These are phyloP conservation scores for Apis dorsata DNA, from an alignment of 1,140 invertebrate genomes.

Conservation along the genomic window DNA sequence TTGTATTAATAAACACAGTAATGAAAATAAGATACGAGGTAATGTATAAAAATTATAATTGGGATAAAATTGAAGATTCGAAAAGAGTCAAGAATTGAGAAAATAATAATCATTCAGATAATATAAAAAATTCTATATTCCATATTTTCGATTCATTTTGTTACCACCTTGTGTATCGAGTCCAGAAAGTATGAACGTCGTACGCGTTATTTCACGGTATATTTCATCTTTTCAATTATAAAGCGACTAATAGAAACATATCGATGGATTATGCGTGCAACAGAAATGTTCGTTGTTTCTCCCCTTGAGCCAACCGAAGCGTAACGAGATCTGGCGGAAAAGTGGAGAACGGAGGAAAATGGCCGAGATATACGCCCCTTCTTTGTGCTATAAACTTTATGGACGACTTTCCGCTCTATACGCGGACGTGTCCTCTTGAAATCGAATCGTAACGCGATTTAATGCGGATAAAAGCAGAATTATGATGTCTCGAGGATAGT, in stretches of 20 bases:
- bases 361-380: background rate
- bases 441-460: slow-evolving; percentile 15
- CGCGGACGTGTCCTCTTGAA: background rate
- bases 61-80: too few species aligned
- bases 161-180: too few species aligned
- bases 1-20: too few species aligned
- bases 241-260: background rate
- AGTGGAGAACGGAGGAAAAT: background rate
- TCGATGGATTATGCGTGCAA: background rate
- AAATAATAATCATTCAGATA: too few species aligned
- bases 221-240: background rate
- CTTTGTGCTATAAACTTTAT: slow-evolving; percentile 26
- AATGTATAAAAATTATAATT: too few species aligned
- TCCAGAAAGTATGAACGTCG: too few species aligned
- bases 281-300: background rate
- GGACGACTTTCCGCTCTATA: background rate
- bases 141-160: too few species aligned
- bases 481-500: background rate
- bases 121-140: too few species aligned
- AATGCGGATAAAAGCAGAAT: background rate
- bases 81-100: too few species aligned
- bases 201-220: background rate
- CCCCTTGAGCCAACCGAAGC: too few species aligned
- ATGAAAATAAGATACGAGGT: too few species aligned
- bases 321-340: background rate